Evolutionary conservation across 2,113 vertebrate species (phyloP), one percentile per base, ranked within the genome.

Genomic region (Cichladusa arquata): DNA sequence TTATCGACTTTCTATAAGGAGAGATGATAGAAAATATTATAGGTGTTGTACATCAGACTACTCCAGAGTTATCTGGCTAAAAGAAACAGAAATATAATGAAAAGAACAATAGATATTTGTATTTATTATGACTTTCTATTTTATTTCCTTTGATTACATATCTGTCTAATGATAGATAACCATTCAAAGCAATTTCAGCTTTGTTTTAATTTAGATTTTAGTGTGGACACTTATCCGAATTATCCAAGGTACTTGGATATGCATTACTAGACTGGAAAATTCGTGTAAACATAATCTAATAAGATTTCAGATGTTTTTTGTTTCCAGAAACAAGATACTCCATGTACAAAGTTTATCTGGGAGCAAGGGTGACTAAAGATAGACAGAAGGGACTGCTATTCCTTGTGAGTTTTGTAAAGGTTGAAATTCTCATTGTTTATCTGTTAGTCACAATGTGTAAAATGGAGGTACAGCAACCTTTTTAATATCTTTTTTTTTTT

Each of bases 181-280:
- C 24, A 13, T 79, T 61, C 16, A 44, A 93, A 67, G 48, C 16
- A 61, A 70, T 82, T 93, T 85, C 29, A 85, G 29, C 8, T 80
- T 73, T 89, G 33, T 57, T 89, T 96, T 90, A 86, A 80, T 92
- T 92, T 77, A 54, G 42, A 70, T 88, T 93, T 65, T 82, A 50
- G 9, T 33, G 57, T 25, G 12, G 58, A 77, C 28, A 62, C 33
- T 90, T 80, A 82, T 53, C 85, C 77, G 86, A 80, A 83, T 82
- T 92, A 82, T 76, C n/a, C 58, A 66, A 23, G 22, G 65, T 77
- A 72, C 34, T 93, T 86, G 57, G 82, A 76, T 86, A 88, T 44
- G 79, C 86, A 83, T 93, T 94, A 81, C 47, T 77, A 80, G 67
- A 69, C 67, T 73, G 74, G 85, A 94, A 95, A 97, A 88, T 88